Evolutionary conservation across 1,140 invertebrate species (phyloP).

Genomic region (Elymnias hypermnestra): DNA sequence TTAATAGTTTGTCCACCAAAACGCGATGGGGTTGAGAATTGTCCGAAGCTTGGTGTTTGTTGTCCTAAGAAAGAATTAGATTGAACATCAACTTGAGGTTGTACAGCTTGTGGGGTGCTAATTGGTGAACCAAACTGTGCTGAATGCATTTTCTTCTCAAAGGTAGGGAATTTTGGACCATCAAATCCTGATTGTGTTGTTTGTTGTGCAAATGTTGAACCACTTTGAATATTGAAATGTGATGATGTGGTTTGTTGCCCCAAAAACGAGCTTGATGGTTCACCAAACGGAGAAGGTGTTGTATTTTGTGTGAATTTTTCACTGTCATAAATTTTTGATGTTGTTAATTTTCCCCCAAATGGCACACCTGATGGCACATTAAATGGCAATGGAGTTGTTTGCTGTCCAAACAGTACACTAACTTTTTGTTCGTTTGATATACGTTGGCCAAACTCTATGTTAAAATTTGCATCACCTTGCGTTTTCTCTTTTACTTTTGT

Average conservation of each 20-base stretch:
- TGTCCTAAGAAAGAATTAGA: conserved; percentile 1
- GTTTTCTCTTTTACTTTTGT: background rate
- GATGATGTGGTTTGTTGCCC: conserved; percentile 1
- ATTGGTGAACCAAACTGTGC: too few species aligned
- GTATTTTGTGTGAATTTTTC: background rate
- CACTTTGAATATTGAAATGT: background rate
- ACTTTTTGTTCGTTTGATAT: background rate
- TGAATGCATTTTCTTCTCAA: too few species aligned
- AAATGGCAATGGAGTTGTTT: background rate
- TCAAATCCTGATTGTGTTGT: background rate
- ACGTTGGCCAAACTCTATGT: background rate
- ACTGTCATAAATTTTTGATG: too few species aligned
- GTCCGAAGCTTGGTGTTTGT: too few species aligned
- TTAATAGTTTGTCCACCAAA: conserved; percentile 2
- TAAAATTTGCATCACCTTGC: background rate
- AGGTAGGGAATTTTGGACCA: too few species aligned
- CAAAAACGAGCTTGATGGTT: background rate
- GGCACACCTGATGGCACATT: background rate
- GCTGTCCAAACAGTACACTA: background rate
- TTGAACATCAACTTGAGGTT: too few species aligned
- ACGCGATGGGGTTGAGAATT: background rate
- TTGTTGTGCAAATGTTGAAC: conserved; percentile 8
- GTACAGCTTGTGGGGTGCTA: too few species aligned
- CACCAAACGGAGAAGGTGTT: conserved; percentile 3
- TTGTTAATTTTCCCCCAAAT: too few species aligned